Base-by-base conservation (phyloP, 2,113 vertebrate genomes). In the Danionella cerebrum region DNA sequence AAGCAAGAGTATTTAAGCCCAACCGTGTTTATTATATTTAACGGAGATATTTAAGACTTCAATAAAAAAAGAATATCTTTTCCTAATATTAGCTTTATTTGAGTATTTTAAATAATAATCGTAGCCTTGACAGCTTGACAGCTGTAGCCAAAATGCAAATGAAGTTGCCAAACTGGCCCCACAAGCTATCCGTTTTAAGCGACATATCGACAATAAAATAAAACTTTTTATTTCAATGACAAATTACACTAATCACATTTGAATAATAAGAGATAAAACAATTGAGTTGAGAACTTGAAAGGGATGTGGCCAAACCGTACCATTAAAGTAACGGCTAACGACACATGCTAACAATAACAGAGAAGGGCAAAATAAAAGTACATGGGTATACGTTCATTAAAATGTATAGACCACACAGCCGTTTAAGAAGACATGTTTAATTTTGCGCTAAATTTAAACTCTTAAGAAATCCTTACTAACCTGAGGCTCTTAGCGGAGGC, bases 401-500 rank as follows among this genome's bases (percentile, higher is more conserved):
- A 3, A 45, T 6, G 13, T 8, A n/a, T n/a, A n/a, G n/a, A n/a
- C n/a, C 1, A 19, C n/a, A 52, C 1, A 11, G 19, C 12, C n/a
- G 1, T 9, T n/a, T n/a, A n/a, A 12, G 1, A 11, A 48, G 8
- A 36, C 35, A 21, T 51, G 4, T 10, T 5, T 57, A 0, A 12
- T 27, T 25, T 10, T 22, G 3, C 44, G 25, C 7, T 59, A 48
- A 29, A 31, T 45, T 10, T 18, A 25, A 35, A 9, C 21, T 5
- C 3, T 68, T 45, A 18, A 27, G 0, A 16, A 75, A 70, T 74
- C 71, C 71, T 35, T 72, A 90, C 92, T 89, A 84, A 97, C 94
- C 92, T 88, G 91, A 84, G 74, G 82, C 81, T 67, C 79, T 70
- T 65, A 85, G 78, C 63, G 87, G 86, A 78, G 90, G 90, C 82